A percentile compares a stretch with the other conserved stretches of the same genome.
Evolutionary conservation across 1,140 invertebrate species (phyloP).

Genomic region (Oryctes rhinoceros): DNA sequence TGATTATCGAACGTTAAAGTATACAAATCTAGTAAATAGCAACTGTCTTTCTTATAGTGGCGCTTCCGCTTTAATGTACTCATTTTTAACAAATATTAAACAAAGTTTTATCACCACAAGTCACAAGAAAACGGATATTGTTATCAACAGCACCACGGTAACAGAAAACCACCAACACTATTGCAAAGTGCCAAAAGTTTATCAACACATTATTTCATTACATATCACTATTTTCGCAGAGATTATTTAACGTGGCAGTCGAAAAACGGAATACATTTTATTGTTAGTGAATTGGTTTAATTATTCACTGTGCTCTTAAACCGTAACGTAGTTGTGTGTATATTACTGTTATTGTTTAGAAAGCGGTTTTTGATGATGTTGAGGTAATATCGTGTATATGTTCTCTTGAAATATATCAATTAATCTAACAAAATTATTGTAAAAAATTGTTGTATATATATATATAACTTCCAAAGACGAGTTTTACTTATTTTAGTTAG

Average conservation of each 20-base stretch:
- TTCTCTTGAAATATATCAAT: neutral
- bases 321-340: constrained; percentile 29
- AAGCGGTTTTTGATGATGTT: constrained; percentile 27
- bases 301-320: constrained; percentile 30
- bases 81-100: constrained; percentile 44
- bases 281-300: constrained; percentile 29
- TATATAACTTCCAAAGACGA: too few relatives aligned
- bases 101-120: neutral
- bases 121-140: constrained; percentile 11
- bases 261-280: constrained; percentile 37
- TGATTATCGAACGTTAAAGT: constrained; percentile 84
- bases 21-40: constrained; percentile 83
- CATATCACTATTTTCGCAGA: neutral
- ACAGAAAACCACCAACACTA: neutral
- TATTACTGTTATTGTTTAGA: constrained; percentile 40
- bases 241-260: neutral
- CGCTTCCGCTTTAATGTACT: constrained; percentile 63
- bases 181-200: neutral
- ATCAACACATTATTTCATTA: neutral
- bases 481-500: too few relatives aligned
- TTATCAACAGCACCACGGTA: neutral
- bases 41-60: constrained; percentile 86
- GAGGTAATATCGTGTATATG: neutral
- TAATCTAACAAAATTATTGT: neutral
- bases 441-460: too few relatives aligned